Percentiles rank a stretch among this genome's conserved stretches.
phyloP scores from a whole-genome alignment of 2,797 vertebrate genomes.

The Cuniculus paca region DNA sequence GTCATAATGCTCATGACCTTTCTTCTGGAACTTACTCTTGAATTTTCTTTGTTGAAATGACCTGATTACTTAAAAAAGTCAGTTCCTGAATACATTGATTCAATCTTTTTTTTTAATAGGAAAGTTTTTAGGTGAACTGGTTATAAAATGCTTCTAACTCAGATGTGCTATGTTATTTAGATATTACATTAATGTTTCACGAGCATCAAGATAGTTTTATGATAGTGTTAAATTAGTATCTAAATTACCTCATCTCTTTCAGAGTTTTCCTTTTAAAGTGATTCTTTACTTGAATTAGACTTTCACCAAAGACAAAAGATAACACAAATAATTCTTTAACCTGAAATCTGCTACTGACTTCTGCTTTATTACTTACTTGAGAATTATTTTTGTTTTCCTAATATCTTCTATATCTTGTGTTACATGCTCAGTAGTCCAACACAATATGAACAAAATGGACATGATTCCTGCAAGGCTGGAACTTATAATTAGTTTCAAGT shows the following conservation, averaged over 20 bases:
- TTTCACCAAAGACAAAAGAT: neutral
- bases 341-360: neutral
- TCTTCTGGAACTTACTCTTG: constrained; percentile 29
- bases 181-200: neutral
- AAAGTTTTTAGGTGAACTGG: neutral
- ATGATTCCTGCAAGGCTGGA: neutral
- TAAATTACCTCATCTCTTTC: neutral
- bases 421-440: neutral
- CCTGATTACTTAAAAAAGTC: neutral
- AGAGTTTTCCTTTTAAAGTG: neutral
- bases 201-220: neutral
- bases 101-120: neutral
- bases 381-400: neutral
- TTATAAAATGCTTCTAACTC: neutral
- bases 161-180: neutral
- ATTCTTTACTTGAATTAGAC: neutral
- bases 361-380: neutral
- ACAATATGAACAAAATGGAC: neutral
- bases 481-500: neutral
- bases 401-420: neutral
- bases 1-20: constrained; percentile 29
- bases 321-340: neutral
- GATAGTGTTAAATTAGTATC: neutral
- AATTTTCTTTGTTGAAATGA: neutral
- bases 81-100: neutral